Conservation (phyloP, 2,888 invertebrate genomes). For the Harpalus rubripes region DNA sequence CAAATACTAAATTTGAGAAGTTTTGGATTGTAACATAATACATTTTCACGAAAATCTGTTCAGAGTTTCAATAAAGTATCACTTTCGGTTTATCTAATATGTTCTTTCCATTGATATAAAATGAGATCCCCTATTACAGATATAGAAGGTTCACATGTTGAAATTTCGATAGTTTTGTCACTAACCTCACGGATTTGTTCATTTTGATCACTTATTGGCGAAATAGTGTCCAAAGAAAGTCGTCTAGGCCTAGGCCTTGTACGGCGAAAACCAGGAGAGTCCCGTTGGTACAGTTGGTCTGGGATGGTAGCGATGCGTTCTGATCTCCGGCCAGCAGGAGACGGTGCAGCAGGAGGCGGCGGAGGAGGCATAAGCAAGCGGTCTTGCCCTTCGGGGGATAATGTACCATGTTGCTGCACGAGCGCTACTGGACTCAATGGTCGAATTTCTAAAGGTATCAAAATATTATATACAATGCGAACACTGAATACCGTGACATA, state of each 20-base stretch:
- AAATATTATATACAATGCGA: no score
- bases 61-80: no score
- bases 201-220: not conserved
- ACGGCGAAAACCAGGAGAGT: not conserved
- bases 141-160: no score
- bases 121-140: no score
- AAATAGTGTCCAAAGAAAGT: not conserved
- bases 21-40: no score
- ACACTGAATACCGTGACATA: no score
- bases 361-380: not conserved
- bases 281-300: not conserved
- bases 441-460: not conserved
- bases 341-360: not conserved
- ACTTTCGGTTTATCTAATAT: no score
- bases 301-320: not conserved
- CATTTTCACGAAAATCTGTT: no score
- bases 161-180: no score
- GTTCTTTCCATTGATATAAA: no score
- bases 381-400: not conserved
- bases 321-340: not conserved
- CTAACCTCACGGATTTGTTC: not conserved
- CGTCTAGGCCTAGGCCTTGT: not conserved
- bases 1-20: no score
- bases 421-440: not conserved
- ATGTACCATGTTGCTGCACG: not conserved